Conservation (phyloP, 2,797 vertebrate species). For the Otolemur crassicaudatus region DNA sequence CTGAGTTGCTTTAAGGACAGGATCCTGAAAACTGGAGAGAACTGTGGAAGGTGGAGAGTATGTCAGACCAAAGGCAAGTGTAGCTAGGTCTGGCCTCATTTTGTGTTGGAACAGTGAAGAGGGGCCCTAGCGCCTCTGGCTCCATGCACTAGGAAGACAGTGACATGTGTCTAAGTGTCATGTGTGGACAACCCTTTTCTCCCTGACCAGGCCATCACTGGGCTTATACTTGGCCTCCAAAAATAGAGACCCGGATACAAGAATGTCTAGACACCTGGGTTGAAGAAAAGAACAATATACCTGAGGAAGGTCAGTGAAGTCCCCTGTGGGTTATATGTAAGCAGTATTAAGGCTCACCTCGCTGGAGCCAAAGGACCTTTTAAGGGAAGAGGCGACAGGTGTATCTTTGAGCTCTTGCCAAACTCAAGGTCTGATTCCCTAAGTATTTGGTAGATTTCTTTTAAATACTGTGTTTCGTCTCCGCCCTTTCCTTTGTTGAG, state of each 20-base stretch:
- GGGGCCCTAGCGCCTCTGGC: background rate
- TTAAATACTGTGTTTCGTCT: background rate
- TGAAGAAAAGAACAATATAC: background rate
- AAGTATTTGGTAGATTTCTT: background rate
- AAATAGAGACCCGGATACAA: background rate
- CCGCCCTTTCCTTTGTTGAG: background rate
- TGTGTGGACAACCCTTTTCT: background rate
- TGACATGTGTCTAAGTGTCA: no score
- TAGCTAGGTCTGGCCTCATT: background rate
- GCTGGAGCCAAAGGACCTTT: background rate
- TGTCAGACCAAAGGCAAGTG: background rate
- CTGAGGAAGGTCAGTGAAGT: no score
- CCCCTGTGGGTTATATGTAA: background rate
- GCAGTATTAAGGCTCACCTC: background rate
- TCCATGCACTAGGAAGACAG: background rate
- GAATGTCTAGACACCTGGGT: background rate
- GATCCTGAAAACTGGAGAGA: background rate
- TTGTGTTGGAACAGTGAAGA: background rate
- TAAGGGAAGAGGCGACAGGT: background rate
- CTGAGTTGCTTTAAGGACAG: constrained; percentile 39
- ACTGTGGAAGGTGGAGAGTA: background rate
- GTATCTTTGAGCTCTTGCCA: background rate
- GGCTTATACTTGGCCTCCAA: background rate
- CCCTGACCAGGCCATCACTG: background rate
- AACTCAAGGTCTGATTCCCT: background rate